A percentile compares a stretch with the other conserved stretches of the same genome.
phyloP scores from a whole-genome alignment of 2,797 vertebrate genomes.

The Cyclopterus lumpus region DNA sequence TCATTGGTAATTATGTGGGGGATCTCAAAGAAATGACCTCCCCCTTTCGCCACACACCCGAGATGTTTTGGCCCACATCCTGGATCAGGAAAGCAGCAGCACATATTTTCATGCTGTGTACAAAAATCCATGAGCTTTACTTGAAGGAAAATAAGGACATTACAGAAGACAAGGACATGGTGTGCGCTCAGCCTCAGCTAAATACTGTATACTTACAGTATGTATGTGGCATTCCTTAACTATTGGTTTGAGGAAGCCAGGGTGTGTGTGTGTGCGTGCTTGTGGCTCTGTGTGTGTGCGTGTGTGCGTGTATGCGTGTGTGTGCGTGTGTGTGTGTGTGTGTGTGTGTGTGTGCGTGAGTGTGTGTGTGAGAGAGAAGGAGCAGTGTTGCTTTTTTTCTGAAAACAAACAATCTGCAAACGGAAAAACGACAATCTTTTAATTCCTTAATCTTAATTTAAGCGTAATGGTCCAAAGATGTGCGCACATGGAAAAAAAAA shows the following conservation, averaged over 20 bases:
- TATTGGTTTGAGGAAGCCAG: conserved; percentile 73
- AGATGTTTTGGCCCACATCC: conserved; percentile 51
- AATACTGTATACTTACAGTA: conserved; percentile 67
- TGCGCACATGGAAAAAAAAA: conserved; percentile 17
- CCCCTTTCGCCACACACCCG: conserved; percentile 33
- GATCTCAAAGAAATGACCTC: conserved; percentile 5
- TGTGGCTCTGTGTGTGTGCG: conserved; percentile 19
- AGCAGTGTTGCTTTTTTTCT: conserved; percentile 20
- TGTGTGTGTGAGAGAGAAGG: conserved; percentile 8
- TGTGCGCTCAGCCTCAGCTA: conserved; percentile 57
- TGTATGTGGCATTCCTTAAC: conserved; percentile 76
- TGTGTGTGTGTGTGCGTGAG: conserved; percentile 17
- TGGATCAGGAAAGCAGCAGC: conserved; percentile 42
- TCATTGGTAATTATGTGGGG: conserved; percentile 16
- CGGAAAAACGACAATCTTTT: background rate
- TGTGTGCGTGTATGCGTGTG: conserved; percentile 21
- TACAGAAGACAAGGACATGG: conserved; percentile 57
- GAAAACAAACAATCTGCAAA: conserved; percentile 34
- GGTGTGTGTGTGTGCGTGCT: conserved; percentile 31
- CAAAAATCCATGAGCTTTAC: conserved; percentile 49
- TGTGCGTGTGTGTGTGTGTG: conserved; percentile 19
- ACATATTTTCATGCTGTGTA: conserved; percentile 57
- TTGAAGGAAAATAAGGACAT: conserved; percentile 55
- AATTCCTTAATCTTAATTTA: conserved; percentile 14
- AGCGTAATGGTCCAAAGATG: conserved; percentile 8